Evolutionary conservation across 2,888 invertebrate genomes (phyloP).

Genomic region (Clepsis dumicolana): DNA sequence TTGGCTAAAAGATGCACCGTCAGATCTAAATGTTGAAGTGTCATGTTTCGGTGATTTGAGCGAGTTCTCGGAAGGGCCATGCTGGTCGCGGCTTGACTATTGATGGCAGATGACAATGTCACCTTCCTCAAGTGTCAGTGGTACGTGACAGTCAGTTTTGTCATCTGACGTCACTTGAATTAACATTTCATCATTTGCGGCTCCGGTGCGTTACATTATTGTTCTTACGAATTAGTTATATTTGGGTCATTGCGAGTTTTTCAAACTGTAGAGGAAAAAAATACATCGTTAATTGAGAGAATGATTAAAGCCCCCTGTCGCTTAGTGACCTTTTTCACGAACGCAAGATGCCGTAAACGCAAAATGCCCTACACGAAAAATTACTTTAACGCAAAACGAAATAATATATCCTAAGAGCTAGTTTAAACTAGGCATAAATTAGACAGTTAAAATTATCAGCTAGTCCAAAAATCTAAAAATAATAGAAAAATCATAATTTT

Average conservation of each 20-base stretch:
- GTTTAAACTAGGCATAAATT: too few relatives aligned
- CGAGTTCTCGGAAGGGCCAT: slow-evolving; percentile 22
- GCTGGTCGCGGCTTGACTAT: slow-evolving; percentile 13
- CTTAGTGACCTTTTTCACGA: too few relatives aligned
- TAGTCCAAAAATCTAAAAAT: too few relatives aligned
- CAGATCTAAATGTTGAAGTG: slow-evolving; percentile 12
- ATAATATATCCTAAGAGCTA: too few relatives aligned
- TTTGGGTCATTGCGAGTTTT: background rate
- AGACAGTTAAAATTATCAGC: too few relatives aligned
- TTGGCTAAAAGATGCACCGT: background rate
- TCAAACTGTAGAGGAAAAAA: background rate
- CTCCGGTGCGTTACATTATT: background rate
- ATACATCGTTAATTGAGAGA: too few relatives aligned
- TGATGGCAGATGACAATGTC: slow-evolving; percentile 14
- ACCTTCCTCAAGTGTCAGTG: slow-evolving; percentile 13
- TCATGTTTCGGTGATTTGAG: slow-evolving; percentile 23
- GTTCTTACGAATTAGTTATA: too few relatives aligned
- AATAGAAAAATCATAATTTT: too few relatives aligned
- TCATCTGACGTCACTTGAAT: background rate
- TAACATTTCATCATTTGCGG: slow-evolving; percentile 3
- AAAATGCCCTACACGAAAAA: too few relatives aligned
- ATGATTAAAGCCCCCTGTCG: too few relatives aligned
- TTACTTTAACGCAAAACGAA: too few relatives aligned
- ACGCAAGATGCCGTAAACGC: too few relatives aligned
- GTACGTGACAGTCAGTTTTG: slow-evolving; percentile 5